Base-by-base conservation (phyloP, 2,797 vertebrate species). In the Betta splendens region DNA sequence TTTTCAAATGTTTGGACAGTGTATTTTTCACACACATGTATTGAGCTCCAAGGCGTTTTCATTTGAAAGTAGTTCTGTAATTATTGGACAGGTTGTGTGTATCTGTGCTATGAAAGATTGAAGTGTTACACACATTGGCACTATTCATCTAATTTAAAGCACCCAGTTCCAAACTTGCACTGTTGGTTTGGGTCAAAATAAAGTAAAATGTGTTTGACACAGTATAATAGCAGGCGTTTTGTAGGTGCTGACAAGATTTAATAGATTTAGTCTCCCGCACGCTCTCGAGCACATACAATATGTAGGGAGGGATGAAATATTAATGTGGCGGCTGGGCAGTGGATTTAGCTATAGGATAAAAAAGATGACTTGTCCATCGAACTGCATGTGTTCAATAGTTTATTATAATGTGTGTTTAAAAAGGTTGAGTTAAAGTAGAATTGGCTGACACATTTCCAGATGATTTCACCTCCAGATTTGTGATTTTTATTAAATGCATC, bases 11-110 rank as follows among this genome's bases (percentile, higher is more conserved):
- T 35, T 7, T 57, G n/a, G n/a, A 47, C 11, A 28, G 25, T 21
- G 16, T 11, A 25, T 44, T 40, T 28, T 39, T 26, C 23, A 16
- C 29, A 42, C 9, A 8, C 5, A 10, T 22, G 32, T 11, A 25
- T 7, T 9, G 2, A 16, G 46, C 29, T 37, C 1, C 2, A 33
- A 3, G 9, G 25, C 7, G 17, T 35, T 39, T 45, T 6, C 38
- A 45, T n/a, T 5, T 13, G 9, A 9, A 25, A 12, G 29, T 31
- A 31, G 3, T 35, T 75, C 60, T 59, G 38, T 85, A 83, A 84
- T 86, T 77, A 78, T 28, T 28, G 7, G 5, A 31, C 5, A 5
- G 26, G 20, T 11, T 11, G 3, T 1, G 21, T 60, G 26, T 35
- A 2, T 37, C 9, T 11, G 26, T 15, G 29, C 2, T 7, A 28